phyloP scores from a whole-genome alignment of 2,888 invertebrate species.

The Athrips mouffetella region DNA sequence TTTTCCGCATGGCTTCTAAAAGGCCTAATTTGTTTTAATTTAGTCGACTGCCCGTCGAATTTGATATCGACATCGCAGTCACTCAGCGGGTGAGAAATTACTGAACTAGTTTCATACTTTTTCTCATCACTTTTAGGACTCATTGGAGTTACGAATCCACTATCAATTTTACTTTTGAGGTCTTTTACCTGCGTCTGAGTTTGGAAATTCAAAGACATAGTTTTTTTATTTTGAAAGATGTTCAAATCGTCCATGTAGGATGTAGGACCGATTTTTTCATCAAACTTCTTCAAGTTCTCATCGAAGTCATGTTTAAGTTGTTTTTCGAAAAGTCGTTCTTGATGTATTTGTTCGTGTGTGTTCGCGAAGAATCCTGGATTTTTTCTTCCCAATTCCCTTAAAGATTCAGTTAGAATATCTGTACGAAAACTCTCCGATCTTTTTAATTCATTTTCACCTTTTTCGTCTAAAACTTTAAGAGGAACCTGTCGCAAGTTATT shows the following conservation, averaged over 20 bases:
- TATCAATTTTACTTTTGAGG: conserved; percentile 54
- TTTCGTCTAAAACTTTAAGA: conserved; percentile 73
- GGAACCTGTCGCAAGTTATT: conserved; percentile 53
- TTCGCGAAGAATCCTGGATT: conserved; percentile 80
- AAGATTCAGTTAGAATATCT: conserved; percentile 61
- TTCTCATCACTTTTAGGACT: conserved; percentile 72
- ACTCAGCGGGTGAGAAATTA: conserved; percentile 84
- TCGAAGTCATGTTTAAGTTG: conserved; percentile 70
- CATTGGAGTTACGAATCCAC: conserved; percentile 82
- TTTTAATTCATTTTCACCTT: conserved; percentile 56
- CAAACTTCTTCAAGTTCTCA: conserved; percentile 58
- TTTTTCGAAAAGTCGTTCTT: conserved; percentile 76
- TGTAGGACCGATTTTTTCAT: conserved; percentile 47
- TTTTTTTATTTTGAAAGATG: conserved; percentile 55
- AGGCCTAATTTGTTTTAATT: conserved; percentile 85
- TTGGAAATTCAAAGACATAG: conserved; percentile 61
- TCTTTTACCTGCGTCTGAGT: conserved; percentile 30
- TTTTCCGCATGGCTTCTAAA: conserved; percentile 33
- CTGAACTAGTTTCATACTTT: conserved; percentile 59
- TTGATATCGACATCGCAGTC: conserved; percentile 89
- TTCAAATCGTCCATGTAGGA: conserved; percentile 53
- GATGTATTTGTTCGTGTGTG: conserved; percentile 83
- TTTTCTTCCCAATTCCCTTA: conserved; percentile 50
- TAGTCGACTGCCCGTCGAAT: conserved; percentile 86
- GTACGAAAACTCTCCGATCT: conserved; percentile 52